Evolutionary conservation across 2,113 vertebrate genomes (phyloP), one percentile per base, ranked within the genome.

Genomic region (Oryzias celebensis): DNA sequence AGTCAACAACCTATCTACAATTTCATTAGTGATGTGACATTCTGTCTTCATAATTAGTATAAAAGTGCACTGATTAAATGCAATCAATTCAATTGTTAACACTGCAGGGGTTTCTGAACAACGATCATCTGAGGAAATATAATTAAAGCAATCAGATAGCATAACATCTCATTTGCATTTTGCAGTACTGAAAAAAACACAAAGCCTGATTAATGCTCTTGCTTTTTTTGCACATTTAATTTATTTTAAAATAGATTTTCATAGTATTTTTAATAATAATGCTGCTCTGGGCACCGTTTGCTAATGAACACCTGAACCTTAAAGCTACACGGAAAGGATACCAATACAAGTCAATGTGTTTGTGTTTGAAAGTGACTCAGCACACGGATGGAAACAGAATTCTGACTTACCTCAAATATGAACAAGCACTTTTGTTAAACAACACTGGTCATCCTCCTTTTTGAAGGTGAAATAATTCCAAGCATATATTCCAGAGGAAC

Each of bases 41-140:
- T 87, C 58, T 75, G 80, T 75, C 74, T 73, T 71, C 68, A 75
- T 84, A 85, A 90, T 90, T 81, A 85, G 85, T 86, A 81, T 80
- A 85, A 81, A 86, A 88, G 77, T 81, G 71, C 79, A 78, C 80
- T 88, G 86, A 88, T 90, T 84, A 85, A 87, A 84, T 71, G 80
- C 83, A 88, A 90, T 90, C 86, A 88, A 78, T 82, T 68, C 71
- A 78, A 85, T 82, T 87, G 85, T 85, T 81, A 79, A 73, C 80
- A 70, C 80, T 68, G 86, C 78, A 47, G 81, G 77, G 60, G 68
- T 20, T 59, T 63, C 61, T 68, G 84, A 77, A 82, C 78, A 84
- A 82, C 84, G 80, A 82, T 85, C 75, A 76, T 85, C 78, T 77
- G 72, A 73, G 53, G 71, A 80, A 82, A 72, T 71, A 72, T 78